These are phyloP conservation scores for Ecliptopera silaceata DNA, from an alignment of 2,888 invertebrate genomes.

Conservation along the genomic window DNA sequence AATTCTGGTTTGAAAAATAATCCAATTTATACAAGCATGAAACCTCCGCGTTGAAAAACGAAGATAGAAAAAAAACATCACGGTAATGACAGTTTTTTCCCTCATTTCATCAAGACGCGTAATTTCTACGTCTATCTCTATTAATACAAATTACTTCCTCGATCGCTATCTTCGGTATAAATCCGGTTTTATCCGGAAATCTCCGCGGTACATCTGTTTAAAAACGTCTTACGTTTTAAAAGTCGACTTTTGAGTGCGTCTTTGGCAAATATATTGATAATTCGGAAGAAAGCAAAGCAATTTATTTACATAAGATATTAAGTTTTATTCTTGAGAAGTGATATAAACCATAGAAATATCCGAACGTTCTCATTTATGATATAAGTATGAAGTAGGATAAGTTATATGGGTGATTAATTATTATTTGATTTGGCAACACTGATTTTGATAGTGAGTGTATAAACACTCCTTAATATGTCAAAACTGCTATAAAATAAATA, in stretches of 20 bases:
- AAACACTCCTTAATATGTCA: too few relatives aligned
- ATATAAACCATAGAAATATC: too few relatives aligned
- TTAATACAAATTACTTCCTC: slow-evolving; percentile 35
- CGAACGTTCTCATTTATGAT: too few relatives aligned
- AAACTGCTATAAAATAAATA: too few relatives aligned
- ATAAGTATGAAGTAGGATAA: too few relatives aligned
- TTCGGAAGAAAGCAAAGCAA: not conserved
- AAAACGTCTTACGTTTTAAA: slow-evolving; percentile 22
- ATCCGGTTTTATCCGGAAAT: slow-evolving; percentile 24
- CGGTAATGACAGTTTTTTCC: slow-evolving; percentile 19
- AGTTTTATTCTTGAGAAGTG: too few relatives aligned
- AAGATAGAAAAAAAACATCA: slow-evolving; percentile 11
- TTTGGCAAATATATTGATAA: not conserved
- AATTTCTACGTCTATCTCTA: slow-evolving; percentile 30
- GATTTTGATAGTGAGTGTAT: too few relatives aligned
- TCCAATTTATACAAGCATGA: not conserved
- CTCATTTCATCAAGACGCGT: slow-evolving; percentile 27
- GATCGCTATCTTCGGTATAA: slow-evolving; percentile 34
- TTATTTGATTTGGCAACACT: too few relatives aligned
- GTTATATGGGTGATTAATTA: too few relatives aligned
- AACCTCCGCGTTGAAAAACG: slow-evolving; percentile 5
- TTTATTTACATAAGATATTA: not conserved
- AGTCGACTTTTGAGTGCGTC: slow-evolving; percentile 12
- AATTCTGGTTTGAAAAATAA: too few relatives aligned
- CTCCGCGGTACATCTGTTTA: slow-evolving; percentile 17